Conservation (phyloP, 1,140 invertebrate species). For the Oedothorax gibbosus region DNA sequence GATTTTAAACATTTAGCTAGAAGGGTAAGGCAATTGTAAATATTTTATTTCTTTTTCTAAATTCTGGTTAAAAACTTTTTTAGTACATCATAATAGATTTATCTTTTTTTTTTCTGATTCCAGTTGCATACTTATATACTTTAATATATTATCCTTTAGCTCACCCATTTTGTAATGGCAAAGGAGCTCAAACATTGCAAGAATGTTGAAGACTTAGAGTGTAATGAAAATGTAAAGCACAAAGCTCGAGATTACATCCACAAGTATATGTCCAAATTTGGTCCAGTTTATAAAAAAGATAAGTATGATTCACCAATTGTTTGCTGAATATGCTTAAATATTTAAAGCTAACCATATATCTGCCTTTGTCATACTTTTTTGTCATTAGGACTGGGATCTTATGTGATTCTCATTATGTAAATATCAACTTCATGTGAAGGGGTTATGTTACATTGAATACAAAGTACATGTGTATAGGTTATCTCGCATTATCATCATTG, state of each 20-base stretch:
- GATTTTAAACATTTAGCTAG: constrained; percentile 96
- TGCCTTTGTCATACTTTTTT: constrained; percentile 44
- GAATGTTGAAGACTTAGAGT: constrained; percentile 85
- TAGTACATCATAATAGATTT: background rate
- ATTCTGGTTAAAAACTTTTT: background rate
- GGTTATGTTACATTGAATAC: background rate
- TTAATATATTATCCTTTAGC: constrained; percentile 71
- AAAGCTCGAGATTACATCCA: constrained; percentile 95
- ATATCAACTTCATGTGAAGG: constrained; percentile 24
- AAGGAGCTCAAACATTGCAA: constrained; percentile 95
- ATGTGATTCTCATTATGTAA: constrained; percentile 43
- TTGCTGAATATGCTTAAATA: background rate
- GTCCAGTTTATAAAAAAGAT: constrained; percentile 69
- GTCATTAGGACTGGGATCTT: background rate
- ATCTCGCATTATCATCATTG: background rate
- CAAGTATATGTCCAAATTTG: constrained; percentile 97
- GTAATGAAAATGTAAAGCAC: constrained; percentile 91
- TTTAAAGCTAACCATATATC: constrained; percentile 39
- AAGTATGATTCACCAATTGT: constrained; percentile 23
- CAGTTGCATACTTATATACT: constrained; percentile 13
- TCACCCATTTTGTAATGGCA: constrained; percentile 95
- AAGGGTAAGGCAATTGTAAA: constrained; percentile 77
- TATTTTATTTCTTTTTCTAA: background rate
- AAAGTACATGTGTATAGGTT: background rate
- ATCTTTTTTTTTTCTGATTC: background rate